Base-by-base conservation (phyloP, 2,888 invertebrate species). In the Iselma pallidipennis region DNA sequence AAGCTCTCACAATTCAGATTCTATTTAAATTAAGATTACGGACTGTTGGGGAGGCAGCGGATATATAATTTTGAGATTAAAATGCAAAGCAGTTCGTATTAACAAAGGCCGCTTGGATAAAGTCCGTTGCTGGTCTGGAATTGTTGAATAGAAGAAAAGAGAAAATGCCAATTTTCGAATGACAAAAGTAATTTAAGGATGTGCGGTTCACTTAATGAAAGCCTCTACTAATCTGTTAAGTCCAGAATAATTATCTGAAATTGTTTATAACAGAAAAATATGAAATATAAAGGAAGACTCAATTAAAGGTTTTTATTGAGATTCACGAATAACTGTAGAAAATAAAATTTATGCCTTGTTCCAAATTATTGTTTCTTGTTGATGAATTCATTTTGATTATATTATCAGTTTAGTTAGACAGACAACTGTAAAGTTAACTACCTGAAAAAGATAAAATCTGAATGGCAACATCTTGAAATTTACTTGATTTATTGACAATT, bases 61-160 rank as follows among this genome's bases (percentile, higher is more conserved):
- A 31, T 51, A 4, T 21, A 51, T 51, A 51, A 51, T 51, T 51
- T 31, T n/a, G 29, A 51, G 51, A 51, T 51, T 51, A 51, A 51
- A 51, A 51, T 51, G 51, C 51, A 51, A 51, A 51, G n/a, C 29
- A 51, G 51, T 9, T 14, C 51, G 16, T 51, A 51, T 29, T 51
- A 51, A 51, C 29, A 29, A 29, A 51, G 51, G 29, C 14, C 42
- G 42, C 42, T 6, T n/a, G 42, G 16, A 37, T 37, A 37, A 37
- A 37, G 16, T 37, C 42, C 42, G 42, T 37, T 37, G 21, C 51
- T 21, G 14, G 29, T 21, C 21, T 42, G 6, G 42, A 42, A 21
- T 21, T 21, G 42, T 42, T 42, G 21, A 42, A 42, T 21, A 19
- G 21, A 42, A 42, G 21, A 42, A 42, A 19, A n/a, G n/a, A n/a